Base-by-base conservation (phyloP, 1,140 invertebrate genomes). In the Scaptomyza hsui region DNA sequence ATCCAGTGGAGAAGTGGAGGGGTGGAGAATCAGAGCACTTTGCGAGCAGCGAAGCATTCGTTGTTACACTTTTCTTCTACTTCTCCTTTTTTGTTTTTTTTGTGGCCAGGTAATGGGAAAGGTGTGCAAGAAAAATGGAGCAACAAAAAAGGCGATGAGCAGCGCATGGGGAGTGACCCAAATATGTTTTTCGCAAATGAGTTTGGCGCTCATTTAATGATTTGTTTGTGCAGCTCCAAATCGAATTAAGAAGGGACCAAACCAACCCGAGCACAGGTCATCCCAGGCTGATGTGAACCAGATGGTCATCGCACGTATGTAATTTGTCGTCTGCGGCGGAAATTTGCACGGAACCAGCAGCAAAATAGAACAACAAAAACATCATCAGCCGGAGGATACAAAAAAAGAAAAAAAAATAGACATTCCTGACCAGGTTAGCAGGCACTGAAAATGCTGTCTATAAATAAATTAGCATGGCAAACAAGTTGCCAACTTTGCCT, bases 401-500 rank as follows among this genome's bases (percentile, higher is more conserved):
- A 3, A 60, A 9, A 26, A 53, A 26, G 37, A 42, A 3, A 45
- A 55, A 55, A 53, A 61, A n/a, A 41, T 29, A 19, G 51, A 51
- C 72, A 71, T 42, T 55, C 12, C 69, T 63, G 67, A 49, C 35
- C 60, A 69, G 59, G 48, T 61, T 24, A 18, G 19, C 47, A 21
- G 51, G 32, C 55, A 6, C 24, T 16, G 37, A 32, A 74, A 71
- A 65, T 82, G 64, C 61, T 77, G 75, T 86, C 82, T 82, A 86
- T 86, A 86, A 86, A 86, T 88, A 86, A 86, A 86, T 86, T 86
- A 86, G 78, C 75, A 86, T 86, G 67, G 83, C 78, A 86, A 86
- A 86, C 81, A 85, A 86, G 72, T 80, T 85, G 73, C 21, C 65
- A 77, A 71, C 69, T 65, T 52, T 35, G 21, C 24, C 24, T 35